A percentile compares a stretch with the other conserved stretches of the same genome.
These are phyloP conservation scores for Sesia bembeciformis DNA, from an alignment of 2,888 invertebrate genomes.

Conservation along the genomic window DNA sequence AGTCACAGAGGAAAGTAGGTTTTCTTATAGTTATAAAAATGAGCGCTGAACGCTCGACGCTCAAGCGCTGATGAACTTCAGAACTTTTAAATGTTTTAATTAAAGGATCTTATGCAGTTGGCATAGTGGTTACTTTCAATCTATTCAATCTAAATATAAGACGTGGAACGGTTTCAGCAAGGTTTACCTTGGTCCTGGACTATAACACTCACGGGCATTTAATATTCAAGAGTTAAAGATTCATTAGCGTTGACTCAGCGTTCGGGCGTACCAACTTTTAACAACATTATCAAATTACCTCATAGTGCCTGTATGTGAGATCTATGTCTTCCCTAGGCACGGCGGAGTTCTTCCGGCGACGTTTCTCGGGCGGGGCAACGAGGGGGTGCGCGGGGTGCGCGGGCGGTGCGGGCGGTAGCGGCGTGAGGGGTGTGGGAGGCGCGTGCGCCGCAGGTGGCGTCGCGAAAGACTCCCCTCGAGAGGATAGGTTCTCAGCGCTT, in stretches of 20 bases:
- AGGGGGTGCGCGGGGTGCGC: slow-evolving; percentile 22
- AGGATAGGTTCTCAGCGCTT: slow-evolving; percentile 62
- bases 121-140: no score
- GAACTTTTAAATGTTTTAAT: no score
- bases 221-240: no score
- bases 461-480: slow-evolving; percentile 56
- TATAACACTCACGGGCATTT: no score
- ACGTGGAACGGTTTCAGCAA: no score
- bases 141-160: no score
- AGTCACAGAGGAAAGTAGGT: no score
- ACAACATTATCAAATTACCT: slow-evolving; percentile 27
- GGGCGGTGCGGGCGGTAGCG: slow-evolving; percentile 21
- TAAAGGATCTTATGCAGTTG: no score
- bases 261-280: slow-evolving; percentile 2
- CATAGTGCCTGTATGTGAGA: slow-evolving; percentile 54
- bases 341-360: slow-evolving; percentile 63
- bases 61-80: no score
- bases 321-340: slow-evolving; percentile 55
- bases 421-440: slow-evolving; percentile 8
- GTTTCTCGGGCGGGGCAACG: slow-evolving; percentile 46
- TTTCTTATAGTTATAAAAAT: no score
- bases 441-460: slow-evolving; percentile 55
- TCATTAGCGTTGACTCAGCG: not conserved
- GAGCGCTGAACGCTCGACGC: no score
- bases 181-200: not conserved